These are phyloP conservation scores for Oppia nitens DNA, from an alignment of 1,140 invertebrate species.

Conservation along the genomic window DNA sequence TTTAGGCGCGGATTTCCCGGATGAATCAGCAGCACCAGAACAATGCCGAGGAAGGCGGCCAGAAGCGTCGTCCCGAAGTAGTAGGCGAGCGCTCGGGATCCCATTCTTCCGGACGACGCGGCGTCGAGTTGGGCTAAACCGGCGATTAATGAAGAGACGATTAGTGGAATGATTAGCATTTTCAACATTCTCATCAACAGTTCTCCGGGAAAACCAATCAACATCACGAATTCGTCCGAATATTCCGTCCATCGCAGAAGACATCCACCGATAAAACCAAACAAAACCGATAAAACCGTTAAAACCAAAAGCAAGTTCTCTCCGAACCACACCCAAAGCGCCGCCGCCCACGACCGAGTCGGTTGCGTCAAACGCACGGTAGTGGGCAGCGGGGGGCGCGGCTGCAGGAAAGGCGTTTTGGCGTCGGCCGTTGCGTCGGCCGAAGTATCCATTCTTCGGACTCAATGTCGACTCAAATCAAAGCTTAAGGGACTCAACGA, in stretches of 20 bases:
- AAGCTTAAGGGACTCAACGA: no score
- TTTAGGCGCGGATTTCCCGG: constrained; percentile 29
- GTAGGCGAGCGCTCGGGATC: constrained; percentile 35
- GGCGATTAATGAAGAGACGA: constrained; percentile 31
- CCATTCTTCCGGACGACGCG: constrained; percentile 32
- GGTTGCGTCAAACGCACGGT: constrained; percentile 12
- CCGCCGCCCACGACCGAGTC: not conserved
- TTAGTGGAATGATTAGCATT: constrained; percentile 34
- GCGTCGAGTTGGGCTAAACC: constrained; percentile 29
- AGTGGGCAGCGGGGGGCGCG: constrained; percentile 8
- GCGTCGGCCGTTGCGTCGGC: constrained; percentile 6
- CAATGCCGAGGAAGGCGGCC: constrained; percentile 34
- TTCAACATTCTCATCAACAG: constrained; percentile 34
- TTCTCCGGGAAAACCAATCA: constrained; percentile 33
- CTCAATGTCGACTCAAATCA: no score
- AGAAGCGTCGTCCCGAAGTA: constrained; percentile 40
- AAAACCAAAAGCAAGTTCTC: constrained; percentile 32
- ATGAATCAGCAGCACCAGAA: constrained; percentile 34
- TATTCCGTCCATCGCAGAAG: constrained; percentile 22
- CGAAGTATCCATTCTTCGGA: not conserved
- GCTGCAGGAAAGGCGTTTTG: constrained; percentile 5
- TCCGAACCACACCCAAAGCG: constrained; percentile 20
- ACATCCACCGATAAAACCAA: constrained; percentile 30
- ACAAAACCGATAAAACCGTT: constrained; percentile 33
- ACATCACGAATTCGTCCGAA: constrained; percentile 25